phyloP scores from a whole-genome alignment of 2,888 invertebrate genomes.

The Athalia cordata region DNA sequence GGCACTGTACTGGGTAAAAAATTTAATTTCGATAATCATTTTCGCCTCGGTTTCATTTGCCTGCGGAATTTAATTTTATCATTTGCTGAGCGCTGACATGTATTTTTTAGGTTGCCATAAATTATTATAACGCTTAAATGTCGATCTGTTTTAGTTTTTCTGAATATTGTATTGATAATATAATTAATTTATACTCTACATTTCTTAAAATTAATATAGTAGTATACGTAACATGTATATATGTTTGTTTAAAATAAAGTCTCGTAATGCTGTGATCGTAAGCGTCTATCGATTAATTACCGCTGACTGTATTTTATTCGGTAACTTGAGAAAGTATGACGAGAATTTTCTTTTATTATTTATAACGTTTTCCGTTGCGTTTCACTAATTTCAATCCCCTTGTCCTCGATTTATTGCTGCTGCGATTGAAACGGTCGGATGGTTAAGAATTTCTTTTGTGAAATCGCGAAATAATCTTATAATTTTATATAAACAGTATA shows the following conservation, averaged over 20 bases:
- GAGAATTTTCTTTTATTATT: not conserved
- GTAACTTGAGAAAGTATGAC: not conserved
- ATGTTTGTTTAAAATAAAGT: constrained; percentile 9
- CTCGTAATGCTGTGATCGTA: constrained; percentile 29
- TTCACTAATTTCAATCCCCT: not conserved
- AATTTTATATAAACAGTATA: too few relatives aligned
- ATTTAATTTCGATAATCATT: not conserved
- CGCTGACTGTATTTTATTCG: not conserved
- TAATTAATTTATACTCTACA: constrained; percentile 18
- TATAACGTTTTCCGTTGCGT: not conserved
- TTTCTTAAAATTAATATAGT: constrained; percentile 14
- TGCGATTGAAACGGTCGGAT: too few relatives aligned
- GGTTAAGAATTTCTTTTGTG: too few relatives aligned
- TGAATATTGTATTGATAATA: constrained; percentile 6
- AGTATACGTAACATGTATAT: constrained; percentile 8
- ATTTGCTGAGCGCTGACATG: not conserved
- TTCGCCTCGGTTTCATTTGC: not conserved
- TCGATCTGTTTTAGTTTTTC: not conserved
- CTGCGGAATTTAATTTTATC: not conserved
- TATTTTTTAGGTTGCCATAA: not conserved
- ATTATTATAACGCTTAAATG: constrained; percentile 6
- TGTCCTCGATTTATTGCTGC: too few relatives aligned
- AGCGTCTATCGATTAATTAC: not conserved
- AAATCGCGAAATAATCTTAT: too few relatives aligned
- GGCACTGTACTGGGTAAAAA: constrained; percentile 14